Base-by-base conservation (phyloP, 2,888 invertebrate genomes). In the Eremobia ochroleuca region DNA sequence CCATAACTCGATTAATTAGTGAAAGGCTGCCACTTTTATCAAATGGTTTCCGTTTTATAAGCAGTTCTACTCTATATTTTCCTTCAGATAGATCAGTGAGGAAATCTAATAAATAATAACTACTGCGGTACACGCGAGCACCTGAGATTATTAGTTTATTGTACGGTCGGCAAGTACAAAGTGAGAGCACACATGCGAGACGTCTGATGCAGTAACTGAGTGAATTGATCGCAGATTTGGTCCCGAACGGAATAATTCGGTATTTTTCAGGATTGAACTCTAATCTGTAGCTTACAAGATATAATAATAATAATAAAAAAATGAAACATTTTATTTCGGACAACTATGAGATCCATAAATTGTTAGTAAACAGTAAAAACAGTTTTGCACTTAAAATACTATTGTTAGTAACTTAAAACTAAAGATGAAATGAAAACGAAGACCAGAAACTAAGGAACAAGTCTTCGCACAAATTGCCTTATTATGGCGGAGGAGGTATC, bases 131-230 rank as follows among this genome's bases (percentile, higher is more conserved):
- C 79, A 74, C 79, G 81, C 81, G 46, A 79, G 1, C n/a, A 5
- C 0, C 31, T 61, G 40, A 66, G 66, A 55, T 80, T 73, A 80
- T 81, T 58, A n/a, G 81, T 34, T 73, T 73, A 80, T 73, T 80
- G 73, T 64, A 55, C 13, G n/a, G 55, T 71, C 8, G n/a, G 31
- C 18, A 13, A 34, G 55, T 55, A 18, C 18, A 55, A 49, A 80
- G 40, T 73, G 81, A 28, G 40, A 43, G 18, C 25, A 52, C 28
- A 34, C 64, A 80, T 73, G 25, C 28, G 43, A 49, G 40, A 46
- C 21, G 28, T 9, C 15, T 40, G 64, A 46, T 64, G 37, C 21
- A 28, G 37, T 31, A 46, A n/a, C 18, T 58, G 49, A 67, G 8
- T 4, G 25, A n/a, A 18, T 25, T 11, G 5, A 15, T 40, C 11